phyloP scores from a whole-genome alignment of 1,140 invertebrate genomes.

The Drosophila murphyi region DNA sequence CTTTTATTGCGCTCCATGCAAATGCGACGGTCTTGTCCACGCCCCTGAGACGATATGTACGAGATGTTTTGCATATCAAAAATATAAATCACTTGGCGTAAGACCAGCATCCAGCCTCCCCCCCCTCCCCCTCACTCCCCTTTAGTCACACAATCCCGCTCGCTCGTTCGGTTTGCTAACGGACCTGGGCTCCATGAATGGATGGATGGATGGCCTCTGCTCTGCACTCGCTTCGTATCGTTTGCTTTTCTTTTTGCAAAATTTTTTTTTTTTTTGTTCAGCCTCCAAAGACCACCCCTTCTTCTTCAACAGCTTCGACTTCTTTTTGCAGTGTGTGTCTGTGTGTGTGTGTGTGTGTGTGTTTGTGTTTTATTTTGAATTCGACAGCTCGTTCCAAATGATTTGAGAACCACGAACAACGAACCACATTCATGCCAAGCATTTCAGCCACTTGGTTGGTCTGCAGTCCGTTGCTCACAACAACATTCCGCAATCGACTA shows the following conservation, averaged over 20 bases:
- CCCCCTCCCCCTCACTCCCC: background rate
- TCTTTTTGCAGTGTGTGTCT: background rate
- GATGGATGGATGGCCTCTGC: constrained; percentile 42
- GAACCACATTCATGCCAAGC: constrained; percentile 30
- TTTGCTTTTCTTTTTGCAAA: constrained; percentile 31
- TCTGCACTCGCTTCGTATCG: constrained; percentile 45
- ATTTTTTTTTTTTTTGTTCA: constrained; percentile 26
- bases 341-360: constrained; percentile 5
- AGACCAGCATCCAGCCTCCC: constrained; percentile 61
- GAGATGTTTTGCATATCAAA: constrained; percentile 81
- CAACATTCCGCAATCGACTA: constrained; percentile 17
- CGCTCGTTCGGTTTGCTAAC: constrained; percentile 26
- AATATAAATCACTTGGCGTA: constrained; percentile 81
- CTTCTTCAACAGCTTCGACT: background rate
- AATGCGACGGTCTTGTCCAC: constrained; percentile 64
- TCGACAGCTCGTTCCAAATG: constrained; percentile 62
- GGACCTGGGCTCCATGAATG: constrained; percentile 43
- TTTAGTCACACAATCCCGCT: too few relatives aligned
- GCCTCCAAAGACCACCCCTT: background rate
- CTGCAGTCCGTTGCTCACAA: constrained; percentile 14
- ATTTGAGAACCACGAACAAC: constrained; percentile 38
- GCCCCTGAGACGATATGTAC: constrained; percentile 67
- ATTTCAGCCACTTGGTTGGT: constrained; percentile 24
- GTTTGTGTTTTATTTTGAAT: constrained; percentile 37
- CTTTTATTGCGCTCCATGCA: constrained; percentile 21